Percentiles rank a stretch among this genome's conserved stretches.
Evolutionary conservation across 2,888 invertebrate genomes (phyloP).

Genomic region (Sisyra terminalis): DNA sequence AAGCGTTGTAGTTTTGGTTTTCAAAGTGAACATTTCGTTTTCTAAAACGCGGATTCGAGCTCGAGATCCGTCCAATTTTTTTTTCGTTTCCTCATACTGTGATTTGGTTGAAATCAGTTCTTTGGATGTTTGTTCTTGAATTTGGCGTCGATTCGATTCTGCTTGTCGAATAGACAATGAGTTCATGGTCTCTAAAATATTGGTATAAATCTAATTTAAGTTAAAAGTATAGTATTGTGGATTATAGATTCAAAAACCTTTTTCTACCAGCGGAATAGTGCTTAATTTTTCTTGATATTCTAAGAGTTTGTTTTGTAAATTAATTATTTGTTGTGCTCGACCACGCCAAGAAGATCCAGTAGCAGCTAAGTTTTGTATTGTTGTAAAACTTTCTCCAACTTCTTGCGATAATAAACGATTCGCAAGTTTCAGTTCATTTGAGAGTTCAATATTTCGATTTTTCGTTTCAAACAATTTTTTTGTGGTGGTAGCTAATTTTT

Average conservation of each 20-base stretch:
- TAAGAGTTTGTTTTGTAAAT: constrained; percentile 47
- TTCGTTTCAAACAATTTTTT: constrained; percentile 51
- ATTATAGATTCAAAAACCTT: background rate
- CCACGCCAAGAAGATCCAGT: constrained; percentile 55
- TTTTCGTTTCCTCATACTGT: constrained; percentile 40
- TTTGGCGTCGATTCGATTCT: constrained; percentile 2
- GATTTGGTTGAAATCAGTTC: constrained; percentile 36
- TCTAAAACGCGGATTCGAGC: constrained; percentile 53
- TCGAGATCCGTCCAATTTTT: constrained; percentile 45
- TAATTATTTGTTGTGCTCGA: constrained; percentile 55
- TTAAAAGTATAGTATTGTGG: background rate
- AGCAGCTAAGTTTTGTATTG: constrained; percentile 39
- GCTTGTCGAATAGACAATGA: constrained; percentile 1
- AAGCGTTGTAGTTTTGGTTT: constrained; percentile 39
- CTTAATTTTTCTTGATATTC: constrained; percentile 48
- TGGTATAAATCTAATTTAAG: background rate
- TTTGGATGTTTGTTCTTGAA: constrained; percentile 34
- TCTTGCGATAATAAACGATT: constrained; percentile 61
- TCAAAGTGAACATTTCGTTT: constrained; percentile 38
- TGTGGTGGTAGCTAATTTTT: constrained; percentile 37
- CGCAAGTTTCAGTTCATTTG: constrained; percentile 52
- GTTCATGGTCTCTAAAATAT: background rate
- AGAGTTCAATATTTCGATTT: constrained; percentile 48
- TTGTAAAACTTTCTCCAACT: constrained; percentile 52
- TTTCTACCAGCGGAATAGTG: constrained; percentile 2